A percentile compares a stretch with the other conserved stretches of the same genome.
phyloP scores from a whole-genome alignment of 2,888 invertebrate genomes.

The Graphium colonna region DNA sequence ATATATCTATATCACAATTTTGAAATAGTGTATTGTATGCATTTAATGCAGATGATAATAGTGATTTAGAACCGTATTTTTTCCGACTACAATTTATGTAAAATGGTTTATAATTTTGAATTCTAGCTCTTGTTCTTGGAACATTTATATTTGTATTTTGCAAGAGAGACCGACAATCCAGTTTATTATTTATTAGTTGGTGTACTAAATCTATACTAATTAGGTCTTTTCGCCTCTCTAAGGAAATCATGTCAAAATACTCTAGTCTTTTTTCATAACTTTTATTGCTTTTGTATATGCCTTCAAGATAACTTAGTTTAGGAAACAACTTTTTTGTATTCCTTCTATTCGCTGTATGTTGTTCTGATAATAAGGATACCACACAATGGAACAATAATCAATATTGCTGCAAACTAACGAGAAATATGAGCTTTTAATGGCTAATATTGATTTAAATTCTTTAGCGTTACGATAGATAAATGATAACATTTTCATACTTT shows the following conservation, averaged over 20 bases:
- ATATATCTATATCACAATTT: no score
- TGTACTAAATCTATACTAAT: not conserved
- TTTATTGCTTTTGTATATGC: no score
- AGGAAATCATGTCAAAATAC: not conserved
- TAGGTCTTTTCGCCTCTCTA: not conserved
- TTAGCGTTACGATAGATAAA: not conserved
- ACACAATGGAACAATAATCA: not conserved
- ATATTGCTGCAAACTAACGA: constrained; percentile 7
- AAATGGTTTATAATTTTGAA: no score
- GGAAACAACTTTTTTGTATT: not conserved
- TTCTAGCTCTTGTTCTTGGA: no score
- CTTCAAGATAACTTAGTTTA: not conserved
- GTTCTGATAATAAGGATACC: not conserved
- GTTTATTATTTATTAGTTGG: not conserved
- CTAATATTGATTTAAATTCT: not conserved
- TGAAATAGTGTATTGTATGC: no score
- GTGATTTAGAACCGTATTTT: no score
- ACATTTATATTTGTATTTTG: no score
- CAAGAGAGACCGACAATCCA: not conserved
- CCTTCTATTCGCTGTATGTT: not conserved
- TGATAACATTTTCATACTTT: no score
- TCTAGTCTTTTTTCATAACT: not conserved
- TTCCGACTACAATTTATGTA: no score
- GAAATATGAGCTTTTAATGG: not conserved
- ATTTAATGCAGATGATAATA: no score